Base-by-base conservation (phyloP, 2,113 vertebrate genomes). In the Tetraodon nigroviridis region DNA sequence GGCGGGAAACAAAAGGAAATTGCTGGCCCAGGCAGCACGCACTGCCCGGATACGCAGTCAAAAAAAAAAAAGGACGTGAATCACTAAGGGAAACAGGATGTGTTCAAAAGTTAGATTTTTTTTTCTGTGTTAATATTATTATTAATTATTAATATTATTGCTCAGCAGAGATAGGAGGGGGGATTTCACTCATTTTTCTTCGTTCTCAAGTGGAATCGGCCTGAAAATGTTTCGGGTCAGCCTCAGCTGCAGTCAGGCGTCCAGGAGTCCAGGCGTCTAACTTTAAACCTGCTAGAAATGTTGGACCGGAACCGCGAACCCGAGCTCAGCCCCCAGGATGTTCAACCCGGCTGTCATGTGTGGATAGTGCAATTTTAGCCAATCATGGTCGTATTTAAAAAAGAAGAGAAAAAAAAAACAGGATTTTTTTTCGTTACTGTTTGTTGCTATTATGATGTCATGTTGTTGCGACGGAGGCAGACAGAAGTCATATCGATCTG, bases 341-440 rank as follows among this genome's bases (percentile, higher is more conserved):
- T 64, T 63, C 58, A 81, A 84, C 84, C 68, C 64, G 77, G 76
- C 84, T 37, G 32, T 81, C 78, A 85, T 85, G 69, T 81, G 84
- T 88, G 83, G 82, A 80, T 86, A 81, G 86, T 49, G 47, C 32
- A 37, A 37, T 37, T 10, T 37, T 37, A 37, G 32, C 32, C 32
- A 12, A 11, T 37, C 32, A 12, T 2, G 32, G 32, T 37, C 32
- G 11, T 37, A 46, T 46, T 46, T 46, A n/a, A 46, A 16, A 6
- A 46, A 46, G 6, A 46, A 44, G 13, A 6, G 14, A 46, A 46
- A n/a, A 46, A 46, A n/a, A n/a, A 17, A 16, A 46, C 44, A 46
- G 44, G 14, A 46, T 73, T 84, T 84, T 88, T 88, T 90, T 89
- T 88, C n/a, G 85, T 90, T 89, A 89, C 82, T 71, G 74, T 89